Percentiles rank a stretch among this genome's conserved stretches.
These are phyloP conservation scores for Tipula helvola DNA, from an alignment of 2,888 invertebrate species.

Conservation along the genomic window DNA sequence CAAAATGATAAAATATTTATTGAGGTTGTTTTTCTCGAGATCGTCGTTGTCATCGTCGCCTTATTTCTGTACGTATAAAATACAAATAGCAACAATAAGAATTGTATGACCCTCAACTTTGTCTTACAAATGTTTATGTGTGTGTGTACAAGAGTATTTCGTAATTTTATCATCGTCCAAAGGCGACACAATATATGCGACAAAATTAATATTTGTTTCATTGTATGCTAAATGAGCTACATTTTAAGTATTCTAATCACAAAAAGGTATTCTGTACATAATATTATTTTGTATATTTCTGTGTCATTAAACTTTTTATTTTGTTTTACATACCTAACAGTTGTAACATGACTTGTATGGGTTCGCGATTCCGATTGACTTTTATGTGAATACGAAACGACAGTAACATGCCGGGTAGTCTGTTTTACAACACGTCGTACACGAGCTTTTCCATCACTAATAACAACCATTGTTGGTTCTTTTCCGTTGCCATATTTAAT, in stretches of 20 bases:
- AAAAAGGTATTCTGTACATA: not conserved
- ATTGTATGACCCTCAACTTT: not conserved
- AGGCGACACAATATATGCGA: not conserved
- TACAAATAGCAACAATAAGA: not conserved
- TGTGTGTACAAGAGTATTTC: not conserved
- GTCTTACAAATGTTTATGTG: not conserved
- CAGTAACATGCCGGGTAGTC: conserved; percentile 35
- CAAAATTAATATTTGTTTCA: not conserved
- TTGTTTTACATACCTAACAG: conserved; percentile 32
- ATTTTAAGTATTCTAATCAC: not conserved
- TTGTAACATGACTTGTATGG: conserved; percentile 36
- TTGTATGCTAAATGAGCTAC: not conserved
- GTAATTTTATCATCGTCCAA: not conserved
- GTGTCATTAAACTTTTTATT: not conserved
- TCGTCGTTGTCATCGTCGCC: not conserved
- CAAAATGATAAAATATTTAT: conserved; percentile 4
- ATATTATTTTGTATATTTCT: not conserved
- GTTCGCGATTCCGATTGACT: conserved; percentile 35
- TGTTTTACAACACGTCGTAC: conserved; percentile 35
- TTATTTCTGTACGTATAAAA: not conserved
- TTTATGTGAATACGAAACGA: conserved; percentile 33
- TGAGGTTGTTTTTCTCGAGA: not conserved
- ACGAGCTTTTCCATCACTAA: conserved; percentile 34
- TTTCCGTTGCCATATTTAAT: conserved; percentile 30
- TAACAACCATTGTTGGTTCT: conserved; percentile 34